Percentiles rank a stretch among this genome's conserved stretches.
phyloP scores from a whole-genome alignment of 2,888 invertebrate species.

The Parapristionchus giblindavisi region DNA sequence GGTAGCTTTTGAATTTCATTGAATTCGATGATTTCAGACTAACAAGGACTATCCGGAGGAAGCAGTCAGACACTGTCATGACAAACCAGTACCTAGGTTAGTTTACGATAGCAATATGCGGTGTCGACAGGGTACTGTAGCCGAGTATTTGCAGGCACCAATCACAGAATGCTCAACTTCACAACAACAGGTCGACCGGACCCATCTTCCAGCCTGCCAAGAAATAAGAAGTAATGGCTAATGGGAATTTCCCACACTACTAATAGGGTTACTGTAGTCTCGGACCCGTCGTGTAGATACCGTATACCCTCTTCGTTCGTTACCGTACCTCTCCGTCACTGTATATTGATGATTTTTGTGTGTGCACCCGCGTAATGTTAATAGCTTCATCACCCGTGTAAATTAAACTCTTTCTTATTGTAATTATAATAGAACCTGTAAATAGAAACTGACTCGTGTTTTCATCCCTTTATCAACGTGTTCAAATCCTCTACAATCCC shows the following conservation, averaged over 20 bases:
- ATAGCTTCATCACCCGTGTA: background rate
- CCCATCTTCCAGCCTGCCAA: conserved; percentile 31
- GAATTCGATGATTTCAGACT: conserved; percentile 43
- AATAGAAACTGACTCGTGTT: background rate
- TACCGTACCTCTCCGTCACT: background rate
- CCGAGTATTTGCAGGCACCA: conserved; percentile 18
- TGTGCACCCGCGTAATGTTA: conserved; percentile 10
- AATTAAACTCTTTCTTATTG: background rate
- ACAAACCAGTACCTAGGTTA: conserved; percentile 49
- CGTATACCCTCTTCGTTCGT: conserved; percentile 6
- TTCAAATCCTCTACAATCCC: background rate
- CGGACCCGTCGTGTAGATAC: background rate
- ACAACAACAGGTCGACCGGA: background rate
- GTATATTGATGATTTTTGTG: no score
- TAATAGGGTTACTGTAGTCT: background rate
- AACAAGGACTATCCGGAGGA: conserved; percentile 52
- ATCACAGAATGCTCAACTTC: background rate
- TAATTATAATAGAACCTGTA: background rate
- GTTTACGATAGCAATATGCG: background rate
- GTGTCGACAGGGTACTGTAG: background rate
- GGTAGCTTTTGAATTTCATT: background rate
- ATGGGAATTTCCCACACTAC: background rate
- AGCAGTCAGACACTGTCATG: conserved; percentile 50
- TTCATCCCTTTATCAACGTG: background rate
- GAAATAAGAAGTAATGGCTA: background rate